Conservation (phyloP, 2,113 vertebrate species). For the Chaetodon trifascialis region DNA sequence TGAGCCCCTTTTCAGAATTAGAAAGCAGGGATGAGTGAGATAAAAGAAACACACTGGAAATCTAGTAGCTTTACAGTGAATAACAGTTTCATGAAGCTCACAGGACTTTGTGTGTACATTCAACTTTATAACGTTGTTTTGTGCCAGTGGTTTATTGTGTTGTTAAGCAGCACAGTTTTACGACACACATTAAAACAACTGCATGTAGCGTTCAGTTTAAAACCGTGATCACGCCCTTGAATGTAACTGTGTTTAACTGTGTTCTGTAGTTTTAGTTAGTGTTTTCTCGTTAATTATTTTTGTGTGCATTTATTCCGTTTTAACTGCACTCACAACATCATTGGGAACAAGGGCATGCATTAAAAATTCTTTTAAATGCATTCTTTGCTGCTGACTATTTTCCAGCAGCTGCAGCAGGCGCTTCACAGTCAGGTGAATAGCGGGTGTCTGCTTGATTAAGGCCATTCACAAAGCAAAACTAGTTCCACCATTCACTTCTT, state of each 20-base stretch:
- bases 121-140: not conserved
- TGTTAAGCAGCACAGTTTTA: too few relatives aligned
- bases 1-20: not conserved
- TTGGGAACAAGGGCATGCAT: too few relatives aligned
- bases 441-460: not conserved
- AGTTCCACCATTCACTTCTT: constrained; percentile 9
- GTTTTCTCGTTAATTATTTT: too few relatives aligned
- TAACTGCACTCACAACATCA: too few relatives aligned
- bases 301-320: too few relatives aligned
- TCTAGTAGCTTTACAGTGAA: not conserved
- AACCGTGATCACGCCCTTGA: too few relatives aligned
- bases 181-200: too few relatives aligned
- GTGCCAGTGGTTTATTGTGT: not conserved
- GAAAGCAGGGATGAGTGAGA: not conserved
- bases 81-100: not conserved
- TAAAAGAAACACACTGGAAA: not conserved
- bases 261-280: too few relatives aligned
- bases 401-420: not conserved
- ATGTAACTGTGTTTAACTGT: too few relatives aligned
- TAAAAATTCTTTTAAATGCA: too few relatives aligned
- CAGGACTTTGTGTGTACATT: not conserved
- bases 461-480: constrained; percentile 22
- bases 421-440: constrained; percentile 21
- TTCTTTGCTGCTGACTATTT: not conserved
- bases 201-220: too few relatives aligned